Evolutionary conservation across 2,888 invertebrate species (phyloP).

Genomic region (Plebejus anna): DNA sequence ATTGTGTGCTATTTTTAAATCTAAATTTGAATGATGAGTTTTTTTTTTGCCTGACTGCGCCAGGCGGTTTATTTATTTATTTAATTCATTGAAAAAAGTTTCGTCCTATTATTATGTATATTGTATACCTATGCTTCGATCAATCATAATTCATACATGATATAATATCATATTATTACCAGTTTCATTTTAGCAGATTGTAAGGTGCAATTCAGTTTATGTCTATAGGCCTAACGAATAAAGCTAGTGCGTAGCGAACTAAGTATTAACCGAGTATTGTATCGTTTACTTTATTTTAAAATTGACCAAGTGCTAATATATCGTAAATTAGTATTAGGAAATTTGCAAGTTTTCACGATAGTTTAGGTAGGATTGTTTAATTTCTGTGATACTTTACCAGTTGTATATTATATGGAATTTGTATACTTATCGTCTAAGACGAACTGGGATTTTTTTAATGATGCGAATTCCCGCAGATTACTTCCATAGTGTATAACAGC

Average conservation of each 20-base stretch:
- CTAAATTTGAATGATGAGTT: not conserved
- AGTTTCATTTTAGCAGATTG: not conserved
- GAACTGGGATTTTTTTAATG: conserved; percentile 39
- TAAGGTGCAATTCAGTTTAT: not conserved
- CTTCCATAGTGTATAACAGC: conserved; percentile 1
- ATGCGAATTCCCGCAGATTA: conserved; percentile 2
- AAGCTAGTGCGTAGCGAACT: conserved; percentile 30
- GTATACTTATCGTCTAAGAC: conserved; percentile 48
- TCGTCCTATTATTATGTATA: not conserved
- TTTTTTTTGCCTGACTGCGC: not conserved
- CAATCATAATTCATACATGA: not conserved
- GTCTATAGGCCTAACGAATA: conserved; percentile 28
- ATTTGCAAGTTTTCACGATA: conserved; percentile 63
- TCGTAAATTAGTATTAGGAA: conserved; percentile 54
- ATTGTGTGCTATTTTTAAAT: not conserved
- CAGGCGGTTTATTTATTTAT: not conserved
- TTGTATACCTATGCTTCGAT: not conserved
- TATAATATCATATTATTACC: not conserved
- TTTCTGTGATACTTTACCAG: conserved; percentile 79
- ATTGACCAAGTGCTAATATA: conserved; percentile 62
- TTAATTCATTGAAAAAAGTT: not conserved
- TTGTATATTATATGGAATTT: conserved; percentile 68
- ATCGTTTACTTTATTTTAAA: conserved; percentile 31
- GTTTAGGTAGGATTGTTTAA: conserved; percentile 77
- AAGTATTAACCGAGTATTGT: conserved; percentile 31